These are phyloP conservation scores for Sisor rabdophorus DNA, from an alignment of 2,113 vertebrate species.

Conservation along the genomic window DNA sequence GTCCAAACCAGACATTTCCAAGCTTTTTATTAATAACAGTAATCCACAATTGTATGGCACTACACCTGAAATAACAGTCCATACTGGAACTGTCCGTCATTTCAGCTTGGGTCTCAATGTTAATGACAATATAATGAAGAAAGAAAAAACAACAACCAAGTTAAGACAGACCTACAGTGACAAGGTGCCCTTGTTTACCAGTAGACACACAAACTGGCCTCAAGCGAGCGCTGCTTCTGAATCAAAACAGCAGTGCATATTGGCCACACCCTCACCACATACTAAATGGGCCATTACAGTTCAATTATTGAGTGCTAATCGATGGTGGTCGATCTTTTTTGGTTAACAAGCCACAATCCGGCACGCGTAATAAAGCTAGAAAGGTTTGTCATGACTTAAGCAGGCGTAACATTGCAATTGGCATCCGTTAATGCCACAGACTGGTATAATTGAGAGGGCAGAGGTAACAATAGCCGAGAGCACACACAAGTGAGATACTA, in stretches of 20 bases:
- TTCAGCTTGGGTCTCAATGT: not conserved
- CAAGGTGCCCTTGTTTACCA: slow-evolving; percentile 47
- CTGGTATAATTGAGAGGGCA: slow-evolving; percentile 27
- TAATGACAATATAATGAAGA: not conserved
- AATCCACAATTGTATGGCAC: too few species aligned
- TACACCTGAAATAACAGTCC: too few species aligned
- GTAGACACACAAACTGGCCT: slow-evolving; percentile 12
- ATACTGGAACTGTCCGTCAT: not conserved
- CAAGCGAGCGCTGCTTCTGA: slow-evolving; percentile 23
- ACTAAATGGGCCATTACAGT: slow-evolving; percentile 38
- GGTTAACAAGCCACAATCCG: slow-evolving; percentile 45
- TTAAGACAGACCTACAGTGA: slow-evolving; percentile 32
- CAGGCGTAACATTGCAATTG: slow-evolving; percentile 34
- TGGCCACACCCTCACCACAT: not conserved
- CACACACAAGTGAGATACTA: slow-evolving; percentile 1
- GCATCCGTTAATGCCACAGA: slow-evolving; percentile 8
- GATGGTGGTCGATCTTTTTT: slow-evolving; percentile 40
- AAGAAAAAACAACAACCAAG: slow-evolving; percentile 15
- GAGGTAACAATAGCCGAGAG: slow-evolving; percentile 15
- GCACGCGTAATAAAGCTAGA: slow-evolving; percentile 37
- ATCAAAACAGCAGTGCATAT: slow-evolving; percentile 3
- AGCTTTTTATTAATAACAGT: too few species aligned
- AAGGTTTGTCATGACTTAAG: slow-evolving; percentile 45
- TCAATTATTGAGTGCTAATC: slow-evolving; percentile 46
- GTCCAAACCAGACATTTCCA: not conserved